Evolutionary conservation across 2,888 invertebrate species (phyloP).

Genomic region (Xanthia icteritia): DNA sequence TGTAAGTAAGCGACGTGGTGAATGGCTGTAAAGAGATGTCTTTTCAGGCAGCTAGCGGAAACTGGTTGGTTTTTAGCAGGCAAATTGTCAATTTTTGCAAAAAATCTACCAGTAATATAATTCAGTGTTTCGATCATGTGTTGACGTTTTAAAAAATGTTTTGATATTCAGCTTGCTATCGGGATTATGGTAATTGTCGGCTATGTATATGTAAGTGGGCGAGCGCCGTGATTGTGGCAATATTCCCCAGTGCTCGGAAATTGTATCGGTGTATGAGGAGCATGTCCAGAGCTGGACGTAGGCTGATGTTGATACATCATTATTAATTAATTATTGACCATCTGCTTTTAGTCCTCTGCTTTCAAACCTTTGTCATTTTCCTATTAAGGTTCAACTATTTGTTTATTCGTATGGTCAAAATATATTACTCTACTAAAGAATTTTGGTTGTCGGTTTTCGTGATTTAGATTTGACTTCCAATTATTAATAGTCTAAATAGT

Average conservation of each 20-base stretch:
- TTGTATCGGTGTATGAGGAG: constrained; percentile 14
- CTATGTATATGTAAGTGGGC: constrained; percentile 45
- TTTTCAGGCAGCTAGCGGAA: constrained; percentile 5
- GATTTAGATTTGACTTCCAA: not conserved
- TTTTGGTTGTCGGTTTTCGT: not conserved
- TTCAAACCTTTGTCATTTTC: not conserved
- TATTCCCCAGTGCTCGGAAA: constrained; percentile 8
- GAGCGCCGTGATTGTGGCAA: constrained; percentile 20
- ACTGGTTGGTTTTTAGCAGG: constrained; percentile 3
- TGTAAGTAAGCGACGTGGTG: not conserved
- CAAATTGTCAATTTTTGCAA: not conserved
- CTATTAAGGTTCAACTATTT: not conserved
- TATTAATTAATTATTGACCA: not conserved
- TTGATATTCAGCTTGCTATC: constrained; percentile 53
- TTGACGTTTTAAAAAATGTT: constrained; percentile 39
- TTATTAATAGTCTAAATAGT: not conserved
- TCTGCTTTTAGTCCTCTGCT: not conserved
- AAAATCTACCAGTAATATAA: constrained; percentile 24
- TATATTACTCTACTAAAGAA: no score
- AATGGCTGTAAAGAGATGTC: not conserved
- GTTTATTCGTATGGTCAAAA: not conserved
- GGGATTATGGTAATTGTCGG: constrained; percentile 50
- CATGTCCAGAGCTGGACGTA: not conserved
- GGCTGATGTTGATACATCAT: not conserved
- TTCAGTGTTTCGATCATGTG: constrained; percentile 34